A percentile compares a stretch with the other conserved stretches of the same genome.
Conservation (phyloP, 2,888 invertebrate species). For the Aromia moschata region DNA sequence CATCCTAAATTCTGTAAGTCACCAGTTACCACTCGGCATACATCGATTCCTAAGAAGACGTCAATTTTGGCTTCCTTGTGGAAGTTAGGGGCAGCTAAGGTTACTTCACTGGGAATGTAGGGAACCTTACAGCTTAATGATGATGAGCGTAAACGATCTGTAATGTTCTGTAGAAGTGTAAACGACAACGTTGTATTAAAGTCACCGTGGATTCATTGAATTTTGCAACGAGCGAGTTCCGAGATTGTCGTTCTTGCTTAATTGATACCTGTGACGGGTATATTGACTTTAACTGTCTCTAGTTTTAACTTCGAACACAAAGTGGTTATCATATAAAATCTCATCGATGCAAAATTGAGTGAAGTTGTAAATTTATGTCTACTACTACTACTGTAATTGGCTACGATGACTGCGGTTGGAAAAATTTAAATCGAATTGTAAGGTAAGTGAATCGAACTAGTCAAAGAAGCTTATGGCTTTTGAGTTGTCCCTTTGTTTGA, state of each 20-base stretch:
- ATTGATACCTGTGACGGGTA: slow-evolving; percentile 3
- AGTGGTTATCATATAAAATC: slow-evolving; percentile 2
- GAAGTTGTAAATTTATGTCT: neutral
- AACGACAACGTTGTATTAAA: neutral
- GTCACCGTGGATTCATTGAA: neutral
- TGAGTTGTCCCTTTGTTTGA: neutral
- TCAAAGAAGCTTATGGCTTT: neutral
- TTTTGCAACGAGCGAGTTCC: neutral
- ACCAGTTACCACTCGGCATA: too few species aligned
- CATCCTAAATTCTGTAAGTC: too few species aligned
- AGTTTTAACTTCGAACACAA: slow-evolving; percentile 10
- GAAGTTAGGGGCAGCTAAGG: neutral
- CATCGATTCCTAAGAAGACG: slow-evolving; percentile 1
- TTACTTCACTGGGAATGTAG: neutral
- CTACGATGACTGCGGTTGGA: neutral
- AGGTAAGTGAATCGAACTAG: neutral
- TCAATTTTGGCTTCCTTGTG: slow-evolving; percentile 5
- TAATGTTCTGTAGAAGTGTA: slow-evolving; percentile 4
- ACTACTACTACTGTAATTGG: neutral
- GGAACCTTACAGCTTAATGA: neutral
- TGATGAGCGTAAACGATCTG: neutral
- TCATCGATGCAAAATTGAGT: too few species aligned
- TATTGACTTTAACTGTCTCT: slow-evolving; percentile 1
- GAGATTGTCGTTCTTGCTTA: neutral
- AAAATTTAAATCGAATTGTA: neutral